Evolutionary conservation across 2,797 vertebrate species (phyloP).

Genomic region (Pristis pectinata): DNA sequence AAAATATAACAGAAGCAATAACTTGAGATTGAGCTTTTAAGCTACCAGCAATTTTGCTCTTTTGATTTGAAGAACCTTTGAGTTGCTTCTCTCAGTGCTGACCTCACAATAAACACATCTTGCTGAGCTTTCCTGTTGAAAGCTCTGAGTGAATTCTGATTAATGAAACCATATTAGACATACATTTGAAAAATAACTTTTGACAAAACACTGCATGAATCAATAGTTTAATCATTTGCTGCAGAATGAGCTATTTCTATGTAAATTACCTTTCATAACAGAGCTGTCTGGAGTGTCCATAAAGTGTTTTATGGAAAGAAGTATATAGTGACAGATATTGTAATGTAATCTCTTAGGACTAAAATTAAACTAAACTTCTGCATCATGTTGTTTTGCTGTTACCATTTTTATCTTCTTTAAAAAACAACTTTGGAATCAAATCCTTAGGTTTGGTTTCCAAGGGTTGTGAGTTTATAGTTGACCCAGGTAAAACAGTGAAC

Average conservation of each 20-base stretch:
- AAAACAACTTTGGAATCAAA: not conserved
- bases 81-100: not conserved
- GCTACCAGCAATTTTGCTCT: not conserved
- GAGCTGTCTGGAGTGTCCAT: too few relatives aligned
- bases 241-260: not conserved
- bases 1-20: not conserved
- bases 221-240: slow-evolving; percentile 15
- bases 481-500: not conserved
- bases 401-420: not conserved
- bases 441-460: not conserved
- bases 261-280: slow-evolving; percentile 30
- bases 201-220: slow-evolving; percentile 1
- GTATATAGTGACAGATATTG: not conserved
- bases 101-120: not conserved
- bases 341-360: not conserved
- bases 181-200: slow-evolving; percentile 25
- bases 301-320: not conserved
- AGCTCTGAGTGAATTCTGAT: not conserved
- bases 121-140: not conserved
- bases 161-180: not conserved
- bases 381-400: not conserved
- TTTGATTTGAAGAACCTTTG: not conserved
- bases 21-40: not conserved
- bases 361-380: not conserved
- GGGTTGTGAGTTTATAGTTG: too few relatives aligned